These are phyloP conservation scores for Anoura caudifer DNA, from an alignment of 2,113 vertebrate genomes.

Conservation along the genomic window DNA sequence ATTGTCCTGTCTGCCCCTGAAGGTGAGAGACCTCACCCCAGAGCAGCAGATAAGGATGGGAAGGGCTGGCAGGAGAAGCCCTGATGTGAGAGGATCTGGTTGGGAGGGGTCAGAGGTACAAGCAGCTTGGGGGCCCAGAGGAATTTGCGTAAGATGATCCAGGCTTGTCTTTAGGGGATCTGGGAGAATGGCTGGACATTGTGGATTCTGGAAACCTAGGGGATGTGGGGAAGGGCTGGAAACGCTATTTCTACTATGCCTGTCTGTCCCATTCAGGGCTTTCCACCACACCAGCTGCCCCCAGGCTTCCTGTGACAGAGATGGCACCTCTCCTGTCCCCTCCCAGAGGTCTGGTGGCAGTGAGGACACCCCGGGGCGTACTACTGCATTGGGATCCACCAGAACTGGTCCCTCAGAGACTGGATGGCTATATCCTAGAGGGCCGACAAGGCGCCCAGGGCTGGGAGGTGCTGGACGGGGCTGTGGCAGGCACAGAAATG, in stretches of 20 bases:
- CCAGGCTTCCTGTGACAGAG: slow-evolving; percentile 76
- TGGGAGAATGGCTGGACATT: background rate
- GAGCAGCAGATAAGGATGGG: background rate
- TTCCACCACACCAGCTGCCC: slow-evolving; percentile 83
- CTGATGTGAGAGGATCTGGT: background rate
- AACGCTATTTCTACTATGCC: background rate
- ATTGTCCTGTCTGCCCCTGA: slow-evolving; percentile 88
- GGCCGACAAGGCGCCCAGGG: slow-evolving; percentile 84
- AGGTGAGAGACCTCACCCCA: slow-evolving; percentile 77
- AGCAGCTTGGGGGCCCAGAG: background rate
- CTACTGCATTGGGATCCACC: slow-evolving; percentile 90
- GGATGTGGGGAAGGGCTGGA: background rate
- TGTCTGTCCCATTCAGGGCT: slow-evolving; percentile 71
- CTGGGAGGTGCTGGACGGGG: slow-evolving; percentile 89
- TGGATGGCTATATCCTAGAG: slow-evolving; percentile 89
- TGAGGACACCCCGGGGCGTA: slow-evolving; percentile 85
- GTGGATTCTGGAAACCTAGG: background rate
- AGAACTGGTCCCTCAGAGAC: slow-evolving; percentile 74
- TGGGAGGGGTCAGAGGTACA: background rate
- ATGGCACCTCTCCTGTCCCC: slow-evolving; percentile 81
- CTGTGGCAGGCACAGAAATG: slow-evolving; percentile 84
- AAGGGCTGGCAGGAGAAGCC: background rate
- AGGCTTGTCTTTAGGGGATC: background rate
- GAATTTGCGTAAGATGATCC: background rate
- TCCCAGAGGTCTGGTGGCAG: slow-evolving; percentile 85